Conservation (phyloP, 2,888 invertebrate species). For the Tortrix viridana region DNA sequence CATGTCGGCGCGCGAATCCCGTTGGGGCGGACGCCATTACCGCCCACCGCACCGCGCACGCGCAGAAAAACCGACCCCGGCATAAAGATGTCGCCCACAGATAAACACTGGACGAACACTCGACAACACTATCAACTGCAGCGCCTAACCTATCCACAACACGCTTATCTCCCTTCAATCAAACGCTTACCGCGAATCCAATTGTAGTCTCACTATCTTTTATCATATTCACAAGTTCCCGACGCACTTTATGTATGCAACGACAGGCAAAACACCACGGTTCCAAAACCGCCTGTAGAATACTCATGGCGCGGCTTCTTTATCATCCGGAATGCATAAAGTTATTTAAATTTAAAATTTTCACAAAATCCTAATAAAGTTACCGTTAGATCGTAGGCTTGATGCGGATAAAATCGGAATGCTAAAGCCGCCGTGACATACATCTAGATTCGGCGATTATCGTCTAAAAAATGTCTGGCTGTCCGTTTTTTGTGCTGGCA, state of each 20-base stretch:
- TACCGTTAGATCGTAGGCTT: conserved; percentile 1
- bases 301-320: conserved; percentile 54
- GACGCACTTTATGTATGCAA: conserved; percentile 60
- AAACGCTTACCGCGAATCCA: conserved; percentile 66
- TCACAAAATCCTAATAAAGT: conserved; percentile 10
- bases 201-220: conserved; percentile 65
- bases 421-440: conserved; percentile 6
- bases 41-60: conserved; percentile 77
- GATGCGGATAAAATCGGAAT: conserved; percentile 15
- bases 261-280: conserved; percentile 46
- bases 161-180: conserved; percentile 63
- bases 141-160: conserved; percentile 52
- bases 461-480: conserved; percentile 49
- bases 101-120: conserved; percentile 73
- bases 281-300: conserved; percentile 53
- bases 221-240: conserved; percentile 64
- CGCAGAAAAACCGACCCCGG: conserved; percentile 75
- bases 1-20: conserved; percentile 79
- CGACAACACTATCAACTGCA: conserved; percentile 59
- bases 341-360: conserved; percentile 66
- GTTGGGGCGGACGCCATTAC: conserved; percentile 80
- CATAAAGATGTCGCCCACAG: conserved; percentile 74
- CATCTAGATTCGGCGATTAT: conserved; percentile 46
- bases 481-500: conserved; percentile 37
- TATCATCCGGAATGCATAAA: conserved; percentile 58